phyloP scores from a whole-genome alignment of 2,797 vertebrate species.

The Chrysolophus pictus region DNA sequence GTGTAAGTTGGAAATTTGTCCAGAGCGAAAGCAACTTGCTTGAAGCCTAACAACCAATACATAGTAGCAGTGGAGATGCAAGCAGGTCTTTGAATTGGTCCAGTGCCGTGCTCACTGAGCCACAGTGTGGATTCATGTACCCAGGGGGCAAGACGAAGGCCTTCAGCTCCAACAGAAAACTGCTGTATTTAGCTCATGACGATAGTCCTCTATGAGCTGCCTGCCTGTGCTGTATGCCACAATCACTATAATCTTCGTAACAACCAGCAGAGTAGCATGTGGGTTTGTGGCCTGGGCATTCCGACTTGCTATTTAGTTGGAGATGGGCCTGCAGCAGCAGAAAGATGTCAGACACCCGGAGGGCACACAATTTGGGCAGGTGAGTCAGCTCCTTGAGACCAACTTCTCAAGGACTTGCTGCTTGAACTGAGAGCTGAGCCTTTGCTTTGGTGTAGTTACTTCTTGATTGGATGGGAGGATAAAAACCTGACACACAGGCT shows the following conservation, averaged over 20 bases:
- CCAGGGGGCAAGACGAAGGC: background rate
- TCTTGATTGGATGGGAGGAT: background rate
- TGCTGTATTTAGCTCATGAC: background rate
- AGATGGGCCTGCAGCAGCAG: fast-evolving
- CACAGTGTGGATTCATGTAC: background rate
- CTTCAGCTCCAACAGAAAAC: background rate
- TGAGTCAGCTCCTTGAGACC: fast-evolving
- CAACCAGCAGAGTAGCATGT: fast-evolving
- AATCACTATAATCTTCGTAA: background rate
- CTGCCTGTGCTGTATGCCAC: background rate
- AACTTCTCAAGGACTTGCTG: background rate
- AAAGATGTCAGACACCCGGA: background rate
- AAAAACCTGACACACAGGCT: background rate
- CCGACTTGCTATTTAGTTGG: background rate
- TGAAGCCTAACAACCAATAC: background rate
- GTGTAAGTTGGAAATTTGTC: background rate
- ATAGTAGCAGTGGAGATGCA: background rate
- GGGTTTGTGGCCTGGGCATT: fast-evolving
- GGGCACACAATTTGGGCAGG: background rate
- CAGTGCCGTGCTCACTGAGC: fast-evolving
- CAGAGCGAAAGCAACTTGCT: background rate
- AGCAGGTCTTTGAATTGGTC: fast-evolving
- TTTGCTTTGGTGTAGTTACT: background rate
- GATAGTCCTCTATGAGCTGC: background rate
- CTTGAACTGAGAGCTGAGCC: constrained; percentile 2